Conservation (phyloP, 2,797 vertebrate species). For the Lagodon rhomboides region DNA sequence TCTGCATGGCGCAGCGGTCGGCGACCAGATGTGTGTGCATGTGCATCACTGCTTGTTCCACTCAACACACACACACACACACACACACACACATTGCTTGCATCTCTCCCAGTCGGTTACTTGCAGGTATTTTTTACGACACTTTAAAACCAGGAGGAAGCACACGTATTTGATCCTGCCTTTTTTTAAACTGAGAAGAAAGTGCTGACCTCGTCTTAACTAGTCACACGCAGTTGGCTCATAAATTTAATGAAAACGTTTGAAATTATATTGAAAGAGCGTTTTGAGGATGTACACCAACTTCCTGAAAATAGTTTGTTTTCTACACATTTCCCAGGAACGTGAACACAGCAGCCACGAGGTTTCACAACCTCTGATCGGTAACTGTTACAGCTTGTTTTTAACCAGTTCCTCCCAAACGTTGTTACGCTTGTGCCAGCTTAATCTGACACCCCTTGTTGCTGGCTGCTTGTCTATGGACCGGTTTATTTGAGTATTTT, state of each 20-base stretch:
- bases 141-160: slow-evolving; percentile 56
- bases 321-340: background rate
- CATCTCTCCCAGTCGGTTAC: slow-evolving; percentile 25
- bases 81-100: slow-evolving; percentile 3
- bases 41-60: slow-evolving; percentile 61
- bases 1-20: slow-evolving; percentile 55
- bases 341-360: background rate
- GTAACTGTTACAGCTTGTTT: background rate
- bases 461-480: background rate
- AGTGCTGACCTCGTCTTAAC: slow-evolving; percentile 62
- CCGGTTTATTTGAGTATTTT: background rate
- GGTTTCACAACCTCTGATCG: slow-evolving; percentile 6
- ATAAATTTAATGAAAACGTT: slow-evolving; percentile 48
- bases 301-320: slow-evolving; percentile 15
- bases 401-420: background rate
- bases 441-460: background rate
- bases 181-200: slow-evolving; percentile 53
- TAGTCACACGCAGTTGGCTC: slow-evolving; percentile 34
- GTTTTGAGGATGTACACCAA: background rate
- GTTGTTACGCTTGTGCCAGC: background rate
- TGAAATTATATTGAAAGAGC: slow-evolving; percentile 30
- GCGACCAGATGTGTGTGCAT: slow-evolving; percentile 68
- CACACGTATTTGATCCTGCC: slow-evolving; percentile 57
- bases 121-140: slow-evolving; percentile 73
- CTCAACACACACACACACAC: slow-evolving; percentile 26